Base-by-base conservation (phyloP, 2,113 vertebrate species). In the Aythya baeri region DNA sequence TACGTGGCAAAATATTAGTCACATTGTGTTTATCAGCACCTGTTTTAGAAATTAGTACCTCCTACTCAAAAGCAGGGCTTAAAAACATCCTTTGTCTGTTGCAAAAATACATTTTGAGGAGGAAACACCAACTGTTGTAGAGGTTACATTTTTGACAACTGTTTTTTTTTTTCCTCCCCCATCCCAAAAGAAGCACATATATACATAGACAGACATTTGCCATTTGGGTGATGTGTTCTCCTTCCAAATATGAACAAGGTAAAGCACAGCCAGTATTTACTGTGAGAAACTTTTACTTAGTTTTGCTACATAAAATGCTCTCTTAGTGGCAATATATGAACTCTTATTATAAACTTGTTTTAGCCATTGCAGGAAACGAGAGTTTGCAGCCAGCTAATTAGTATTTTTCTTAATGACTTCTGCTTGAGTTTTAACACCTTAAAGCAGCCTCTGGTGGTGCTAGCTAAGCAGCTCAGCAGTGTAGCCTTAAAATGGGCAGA, bases 21-120 rank as follows among this genome's bases (percentile, higher is more conserved):
- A 97, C 34, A 23, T 94, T 76, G 73, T 70, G 50, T 62, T 21
- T 76, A 70, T 82, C 86, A 77, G 77, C 83, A 91, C 32, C 78
- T 79, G 20, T 22, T 49, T 68, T 44, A 82, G 70, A 91, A 86
- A 88, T 90, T 78, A 78, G 76, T 55, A 65, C 73, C n/a, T 75
- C 90, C 94, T 78, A 86, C 93, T 94, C 62, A 70, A 50, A 54
- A 88, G 58, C 1, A 0, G n/a, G 62, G 50, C 58, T 93, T 92
- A 88, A 94, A 96, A 96, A 88, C 54, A n/a, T 86, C 76, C 58
- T 93, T 94, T 94, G 43, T 94, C 84, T 95, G 59, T 73, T 74
- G 62, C 54, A 94, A 71, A 96, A 96, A 94, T 91, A 89, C 46
- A 34, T 84, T 93, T 72, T 88, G 62, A 95, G 83, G 70, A 62